Evolutionary conservation across 2,113 vertebrate genomes (phyloP), one percentile per base, ranked within the genome.

Genomic region (Callaeas wilsoni): DNA sequence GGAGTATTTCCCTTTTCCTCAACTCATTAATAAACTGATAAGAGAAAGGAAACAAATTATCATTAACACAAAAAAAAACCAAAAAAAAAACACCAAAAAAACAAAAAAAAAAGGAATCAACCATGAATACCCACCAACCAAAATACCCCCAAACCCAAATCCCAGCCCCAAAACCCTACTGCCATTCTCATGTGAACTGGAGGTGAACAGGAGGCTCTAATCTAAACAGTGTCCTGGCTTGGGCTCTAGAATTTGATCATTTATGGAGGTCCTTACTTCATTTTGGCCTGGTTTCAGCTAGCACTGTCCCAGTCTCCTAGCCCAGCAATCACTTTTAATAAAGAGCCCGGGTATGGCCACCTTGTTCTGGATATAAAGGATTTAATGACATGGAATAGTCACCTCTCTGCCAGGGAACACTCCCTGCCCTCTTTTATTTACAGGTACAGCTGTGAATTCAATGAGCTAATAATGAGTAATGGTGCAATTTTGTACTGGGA

Each of bases 401-500:
- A 74, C 33, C 15, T 44, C 33, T 84, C 47, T 75, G 18, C 5
- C 33, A 78, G 47, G 30, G 39, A 91, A 75, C 10, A 18, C 15
- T 82, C 27, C 13, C 35, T 87, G 16, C 14, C 15, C 25, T 71
- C 49, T 65, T 86, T 78, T 74, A 80, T 85, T 93, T 90, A 73
- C 85, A 83, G 46, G 63, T 90, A 62, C 26, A 90, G 62, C 74
- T 88, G 67, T 73, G 81, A 95, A 85, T 90, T 93, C 85, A 85
- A 33, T 69, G 62, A 83, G 6, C 20, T 86, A 55, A 92, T 79
- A 94, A 84, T 80, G 32, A 88, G 13, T 80, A 77, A 92, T 77
- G 26, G 41, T 53, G 22, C 33, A 85, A 86, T 93, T 94, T 65
- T 90, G 46, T 88, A 3, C 71, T 63, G 37, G 59, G 39, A 86